Percentiles rank a stretch among this genome's conserved stretches.
phyloP scores from a whole-genome alignment of 35 echinoderm and acorn worm genomes.

The Heliocidaris erythrogramma region DNA sequence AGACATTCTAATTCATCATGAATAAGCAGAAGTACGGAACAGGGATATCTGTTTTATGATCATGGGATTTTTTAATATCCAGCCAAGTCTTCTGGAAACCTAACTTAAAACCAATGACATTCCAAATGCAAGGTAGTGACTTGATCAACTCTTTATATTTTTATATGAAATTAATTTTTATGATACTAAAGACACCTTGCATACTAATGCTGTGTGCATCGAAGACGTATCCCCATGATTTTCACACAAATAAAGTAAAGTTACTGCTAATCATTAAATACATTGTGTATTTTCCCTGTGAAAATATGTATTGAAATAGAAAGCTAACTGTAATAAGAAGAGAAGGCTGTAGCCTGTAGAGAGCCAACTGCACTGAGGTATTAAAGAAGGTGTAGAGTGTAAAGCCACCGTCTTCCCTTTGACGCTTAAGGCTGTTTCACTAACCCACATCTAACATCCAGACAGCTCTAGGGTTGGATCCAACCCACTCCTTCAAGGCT shows the following conservation, averaged over 20 bases:
- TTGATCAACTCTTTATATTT: too few relatives aligned
- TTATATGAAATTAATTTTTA: too few relatives aligned
- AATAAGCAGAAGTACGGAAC: neutral
- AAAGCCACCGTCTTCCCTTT: neutral
- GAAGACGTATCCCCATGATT: too few relatives aligned
- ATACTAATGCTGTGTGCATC: too few relatives aligned
- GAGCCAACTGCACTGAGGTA: neutral
- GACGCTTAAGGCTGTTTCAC: neutral
- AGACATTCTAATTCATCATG: neutral
- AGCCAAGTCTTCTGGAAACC: neutral
- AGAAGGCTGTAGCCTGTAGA: neutral
- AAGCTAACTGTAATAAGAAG: too few relatives aligned
- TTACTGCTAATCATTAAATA: too few relatives aligned
- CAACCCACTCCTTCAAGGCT: neutral
- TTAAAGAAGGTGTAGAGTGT: neutral
- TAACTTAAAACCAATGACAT: too few relatives aligned
- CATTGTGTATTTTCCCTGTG: too few relatives aligned
- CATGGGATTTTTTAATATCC: neutral
- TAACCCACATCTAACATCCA: constrained; percentile 2
- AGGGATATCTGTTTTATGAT: neutral
- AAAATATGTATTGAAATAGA: too few relatives aligned
- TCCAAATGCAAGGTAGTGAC: too few relatives aligned
- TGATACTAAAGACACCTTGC: too few relatives aligned
- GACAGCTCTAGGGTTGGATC: neutral
- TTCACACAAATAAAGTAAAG: too few relatives aligned